Base-by-base conservation (phyloP, 2,888 invertebrate species). In the Helleia helle region DNA sequence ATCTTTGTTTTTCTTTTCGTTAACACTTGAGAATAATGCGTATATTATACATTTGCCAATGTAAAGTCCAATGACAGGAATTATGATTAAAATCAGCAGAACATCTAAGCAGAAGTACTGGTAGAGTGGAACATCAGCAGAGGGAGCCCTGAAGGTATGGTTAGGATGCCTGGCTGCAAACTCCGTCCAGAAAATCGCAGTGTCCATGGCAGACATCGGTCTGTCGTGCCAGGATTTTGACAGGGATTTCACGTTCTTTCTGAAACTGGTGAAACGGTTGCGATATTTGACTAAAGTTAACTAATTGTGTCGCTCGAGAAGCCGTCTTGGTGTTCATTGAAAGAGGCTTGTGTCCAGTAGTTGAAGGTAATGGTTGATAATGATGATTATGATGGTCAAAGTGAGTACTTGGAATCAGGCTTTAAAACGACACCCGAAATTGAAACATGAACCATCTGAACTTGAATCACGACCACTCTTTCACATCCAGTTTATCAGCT, bases 171-270 rank as follows among this genome's bases (percentile, higher is more conserved):
- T 61, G 1, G 76, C 75, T 2, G 85, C 76, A 54, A 86, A 86
- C 54, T 87, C 87, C 6, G 83, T 69, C 87, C 86, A 87, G 53
- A 74, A 87, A 7, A 83, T 62, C 7, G 87, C 86, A 4, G 76
- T 77, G 11, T 87, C 84, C 52, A 83, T 54, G 1, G 87, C 73
- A 1, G 72, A 62, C 49, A 76, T 50, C 0, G 83, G 86, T 28
- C 84, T 66, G 50, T 87, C 86, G 29, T 60, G 59, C 64, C 77
- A 86, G 37, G 71, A 55, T 18, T 56, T 62, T 6, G 81, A 75
- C 7, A 81, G 51, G 38, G 62, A 59, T 47, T 76, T 67, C 2
- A 71, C 72, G 36, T 64, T 57, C 56, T 59, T 34, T 40, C 48
- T 46, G 34, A 54, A 53, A 22, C 57, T 57, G 45, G n/a, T n/a